phyloP scores from a whole-genome alignment of 2,888 invertebrate species.

The Rhagonycha lutea region DNA sequence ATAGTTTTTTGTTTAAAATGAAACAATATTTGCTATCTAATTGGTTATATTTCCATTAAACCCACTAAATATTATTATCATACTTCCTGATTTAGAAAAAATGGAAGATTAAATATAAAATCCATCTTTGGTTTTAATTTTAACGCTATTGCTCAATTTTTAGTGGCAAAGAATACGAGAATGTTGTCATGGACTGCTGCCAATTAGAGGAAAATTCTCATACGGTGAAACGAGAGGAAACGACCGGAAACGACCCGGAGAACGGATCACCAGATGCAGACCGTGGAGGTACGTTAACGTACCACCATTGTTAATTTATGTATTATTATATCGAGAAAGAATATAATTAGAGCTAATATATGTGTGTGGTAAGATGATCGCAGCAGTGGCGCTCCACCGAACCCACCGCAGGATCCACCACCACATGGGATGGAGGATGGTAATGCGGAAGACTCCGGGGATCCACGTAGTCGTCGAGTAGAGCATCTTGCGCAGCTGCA shows the following conservation, averaged over 20 bases:
- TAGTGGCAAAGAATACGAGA: constrained; percentile 87
- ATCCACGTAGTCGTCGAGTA: constrained; percentile 58
- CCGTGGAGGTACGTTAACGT: constrained; percentile 64
- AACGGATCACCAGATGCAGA: constrained; percentile 89
- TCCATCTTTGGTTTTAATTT: neutral
- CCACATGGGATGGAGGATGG: constrained; percentile 51
- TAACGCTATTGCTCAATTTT: constrained; percentile 43
- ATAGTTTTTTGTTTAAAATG: too few species aligned
- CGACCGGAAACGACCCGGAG: constrained; percentile 76
- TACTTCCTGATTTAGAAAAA: too few species aligned
- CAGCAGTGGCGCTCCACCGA: constrained; percentile 61
- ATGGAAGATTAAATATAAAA: too few species aligned
- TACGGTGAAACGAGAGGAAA: constrained; percentile 83
- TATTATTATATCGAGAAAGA: constrained; percentile 35
- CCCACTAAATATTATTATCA: too few species aligned
- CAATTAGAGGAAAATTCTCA: constrained; percentile 84
- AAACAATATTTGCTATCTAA: too few species aligned
- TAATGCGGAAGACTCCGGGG: constrained; percentile 54
- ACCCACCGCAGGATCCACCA: constrained; percentile 57
- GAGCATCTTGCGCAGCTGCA: constrained; percentile 61
- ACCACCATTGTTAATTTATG: constrained; percentile 51
- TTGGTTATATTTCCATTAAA: too few species aligned
- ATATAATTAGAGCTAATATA: constrained; percentile 46
- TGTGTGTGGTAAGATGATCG: constrained; percentile 59
- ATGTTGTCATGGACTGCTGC: constrained; percentile 92